Evolutionary conservation across 2,113 vertebrate genomes (phyloP).

Genomic region (Rutilus rutilus): DNA sequence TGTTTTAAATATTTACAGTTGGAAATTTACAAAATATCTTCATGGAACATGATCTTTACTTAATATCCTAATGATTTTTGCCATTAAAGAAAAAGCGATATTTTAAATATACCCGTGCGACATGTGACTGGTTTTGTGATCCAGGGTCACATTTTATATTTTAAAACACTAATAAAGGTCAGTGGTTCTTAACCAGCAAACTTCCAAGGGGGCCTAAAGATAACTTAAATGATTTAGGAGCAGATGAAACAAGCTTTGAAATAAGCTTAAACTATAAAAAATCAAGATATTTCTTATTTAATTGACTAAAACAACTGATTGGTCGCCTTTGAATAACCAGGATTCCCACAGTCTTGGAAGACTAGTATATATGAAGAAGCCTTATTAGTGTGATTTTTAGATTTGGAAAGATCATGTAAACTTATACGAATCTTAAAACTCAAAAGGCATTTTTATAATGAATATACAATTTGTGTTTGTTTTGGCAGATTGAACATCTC

Average conservation of each 20-base stretch:
- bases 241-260: too few relatives aligned
- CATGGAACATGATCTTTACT: too few relatives aligned
- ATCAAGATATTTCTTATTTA: neutral
- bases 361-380: neutral
- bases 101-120: too few relatives aligned
- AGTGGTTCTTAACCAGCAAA: neutral
- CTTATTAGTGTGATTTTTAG: neutral
- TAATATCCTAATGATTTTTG: too few relatives aligned
- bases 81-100: too few relatives aligned
- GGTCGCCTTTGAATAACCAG: neutral
- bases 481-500: slow-evolving; percentile 88
- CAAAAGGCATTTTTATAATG: neutral
- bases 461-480: slow-evolving; percentile 7
- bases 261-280: too few relatives aligned
- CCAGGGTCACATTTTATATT: too few relatives aligned
- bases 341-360: neutral
- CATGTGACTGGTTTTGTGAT: too few relatives aligned
- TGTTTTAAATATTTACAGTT: too few relatives aligned
- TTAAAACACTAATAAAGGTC: too few relatives aligned
- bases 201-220: neutral
- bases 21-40: too few relatives aligned
- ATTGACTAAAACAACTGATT: neutral
- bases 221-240: too few relatives aligned
- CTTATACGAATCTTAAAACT: neutral
- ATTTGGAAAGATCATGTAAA: neutral